Evolutionary conservation across 2,888 invertebrate species (phyloP).

Genomic region (Pyrgus malvae): DNA sequence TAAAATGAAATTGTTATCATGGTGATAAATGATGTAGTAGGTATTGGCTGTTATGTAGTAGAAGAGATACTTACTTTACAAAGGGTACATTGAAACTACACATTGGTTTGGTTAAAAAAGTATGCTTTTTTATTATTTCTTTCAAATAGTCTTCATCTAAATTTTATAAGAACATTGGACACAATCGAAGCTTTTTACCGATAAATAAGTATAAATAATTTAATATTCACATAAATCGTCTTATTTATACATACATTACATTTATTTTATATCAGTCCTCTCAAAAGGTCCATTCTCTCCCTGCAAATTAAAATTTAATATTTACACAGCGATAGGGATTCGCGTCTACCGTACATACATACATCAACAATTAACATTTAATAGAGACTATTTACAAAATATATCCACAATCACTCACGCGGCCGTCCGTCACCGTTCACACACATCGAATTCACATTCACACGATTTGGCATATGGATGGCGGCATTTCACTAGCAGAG

Average conservation of each 20-base stretch:
- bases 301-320: slow-evolving; percentile 80
- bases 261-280: slow-evolving; percentile 82
- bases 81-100: slow-evolving; percentile 57
- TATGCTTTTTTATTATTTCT: slow-evolving; percentile 81
- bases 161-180: slow-evolving; percentile 83
- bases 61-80: no score
- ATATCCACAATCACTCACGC: slow-evolving; percentile 67
- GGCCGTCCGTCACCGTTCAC: slow-evolving; percentile 63
- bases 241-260: slow-evolving; percentile 82
- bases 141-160: slow-evolving; percentile 82
- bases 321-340: slow-evolving; percentile 82
- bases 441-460: slow-evolving; percentile 61
- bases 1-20: no score
- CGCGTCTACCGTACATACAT: slow-evolving; percentile 80
- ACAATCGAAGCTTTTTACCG: slow-evolving; percentile 82
- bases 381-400: slow-evolving; percentile 82
- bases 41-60: no score
- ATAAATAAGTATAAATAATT: slow-evolving; percentile 83
- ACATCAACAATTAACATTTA: slow-evolving; percentile 82
- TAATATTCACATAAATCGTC: slow-evolving; percentile 81
- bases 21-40: no score
- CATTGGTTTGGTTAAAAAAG: slow-evolving; percentile 79
- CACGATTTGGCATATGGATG: slow-evolving; percentile 79
- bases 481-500: slow-evolving; percentile 76
- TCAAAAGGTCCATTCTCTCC: slow-evolving; percentile 82